Evolutionary conservation across 2,797 vertebrate genomes (phyloP).

Genomic region (Margarornis squamiger): DNA sequence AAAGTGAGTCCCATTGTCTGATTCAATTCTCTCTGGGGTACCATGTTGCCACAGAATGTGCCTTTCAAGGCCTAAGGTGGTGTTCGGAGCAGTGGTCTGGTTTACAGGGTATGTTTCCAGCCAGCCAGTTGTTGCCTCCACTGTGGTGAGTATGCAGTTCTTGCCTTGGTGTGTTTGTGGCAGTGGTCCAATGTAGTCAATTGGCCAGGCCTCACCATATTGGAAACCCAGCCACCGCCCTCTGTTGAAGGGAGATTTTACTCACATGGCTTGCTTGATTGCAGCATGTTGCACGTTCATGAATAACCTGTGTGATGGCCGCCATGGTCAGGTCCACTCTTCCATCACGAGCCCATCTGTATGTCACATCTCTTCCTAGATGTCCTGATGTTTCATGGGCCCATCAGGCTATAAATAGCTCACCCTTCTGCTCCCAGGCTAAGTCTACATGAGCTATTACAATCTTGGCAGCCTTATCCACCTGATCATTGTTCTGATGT

Average conservation of each 20-base stretch:
- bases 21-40: neutral
- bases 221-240: neutral
- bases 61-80: too few species aligned
- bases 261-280: neutral
- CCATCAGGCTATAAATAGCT: neutral
- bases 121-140: too few species aligned
- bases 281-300: neutral
- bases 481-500: neutral
- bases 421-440: neutral
- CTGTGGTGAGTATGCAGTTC: neutral
- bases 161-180: neutral
- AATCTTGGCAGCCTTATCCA: neutral
- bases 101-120: too few species aligned
- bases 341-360: neutral
- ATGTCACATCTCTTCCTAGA: neutral
- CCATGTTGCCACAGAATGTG: too few species aligned
- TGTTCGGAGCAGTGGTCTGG: too few species aligned
- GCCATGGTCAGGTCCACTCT: neutral
- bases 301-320: neutral
- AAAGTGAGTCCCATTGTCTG: too few species aligned
- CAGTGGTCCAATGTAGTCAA: neutral
- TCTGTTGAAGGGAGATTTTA: neutral
- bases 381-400: neutral
- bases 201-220: neutral
- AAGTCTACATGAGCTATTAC: neutral